phyloP scores from a whole-genome alignment of 2,797 vertebrate genomes.

The Poeciliopsis infans region DNA sequence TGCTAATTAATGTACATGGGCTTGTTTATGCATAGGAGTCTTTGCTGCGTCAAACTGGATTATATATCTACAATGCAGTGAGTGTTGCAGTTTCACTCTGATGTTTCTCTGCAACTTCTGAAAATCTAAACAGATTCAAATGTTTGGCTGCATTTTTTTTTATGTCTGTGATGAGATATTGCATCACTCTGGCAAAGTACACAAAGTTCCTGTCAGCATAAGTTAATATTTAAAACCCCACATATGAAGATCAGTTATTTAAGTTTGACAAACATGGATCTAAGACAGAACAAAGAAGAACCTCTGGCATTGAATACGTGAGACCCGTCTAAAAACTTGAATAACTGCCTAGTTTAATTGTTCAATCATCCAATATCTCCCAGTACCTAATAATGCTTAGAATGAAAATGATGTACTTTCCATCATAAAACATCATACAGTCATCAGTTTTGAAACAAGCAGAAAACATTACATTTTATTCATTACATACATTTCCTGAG shows the following conservation, averaged over 20 bases:
- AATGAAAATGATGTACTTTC: no score
- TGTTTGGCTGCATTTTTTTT: neutral
- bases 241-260: neutral
- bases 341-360: neutral
- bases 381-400: neutral
- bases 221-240: neutral
- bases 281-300: neutral
- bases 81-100: conserved; percentile 44
- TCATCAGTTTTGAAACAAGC: no score
- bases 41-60: conserved; percentile 29
- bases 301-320: neutral
- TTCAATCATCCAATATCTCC: neutral
- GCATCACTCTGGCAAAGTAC: neutral
- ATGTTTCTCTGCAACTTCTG: conserved; percentile 41
- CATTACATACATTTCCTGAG: no score
- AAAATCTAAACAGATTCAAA: neutral
- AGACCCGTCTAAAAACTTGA: neutral
- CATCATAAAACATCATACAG: no score
- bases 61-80: conserved; percentile 80
- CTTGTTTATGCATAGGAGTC: conserved; percentile 25
- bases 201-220: neutral
- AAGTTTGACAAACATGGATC: neutral
- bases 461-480: no score
- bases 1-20: conserved; percentile 23
- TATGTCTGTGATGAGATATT: neutral